Evolutionary conservation across 2,888 invertebrate genomes (phyloP).

Genomic region (Helicoverpa assulta): DNA sequence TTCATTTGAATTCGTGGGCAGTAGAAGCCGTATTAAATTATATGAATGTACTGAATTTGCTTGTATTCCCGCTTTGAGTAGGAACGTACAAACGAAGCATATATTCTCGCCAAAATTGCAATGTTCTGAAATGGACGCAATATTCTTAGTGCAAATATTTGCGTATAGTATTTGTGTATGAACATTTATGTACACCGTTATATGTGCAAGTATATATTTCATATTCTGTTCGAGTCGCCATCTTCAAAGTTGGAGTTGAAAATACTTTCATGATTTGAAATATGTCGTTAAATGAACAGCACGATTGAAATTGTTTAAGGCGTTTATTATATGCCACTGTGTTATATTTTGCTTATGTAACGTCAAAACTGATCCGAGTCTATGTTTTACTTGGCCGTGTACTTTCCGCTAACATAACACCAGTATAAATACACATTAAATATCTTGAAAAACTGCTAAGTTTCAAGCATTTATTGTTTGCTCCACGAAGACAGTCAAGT

Average conservation of each 20-base stretch:
- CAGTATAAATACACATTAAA: too few relatives aligned
- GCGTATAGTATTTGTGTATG: conserved; percentile 15
- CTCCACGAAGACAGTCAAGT: too few relatives aligned
- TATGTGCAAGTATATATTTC: conserved; percentile 21
- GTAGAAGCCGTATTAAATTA: conserved; percentile 16
- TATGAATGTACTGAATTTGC: background rate
- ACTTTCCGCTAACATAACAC: too few relatives aligned
- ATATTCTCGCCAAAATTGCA: conserved; percentile 42
- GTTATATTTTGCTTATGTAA: too few relatives aligned
- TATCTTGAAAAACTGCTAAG: too few relatives aligned
- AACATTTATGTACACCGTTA: conserved; percentile 2
- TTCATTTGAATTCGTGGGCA: conserved; percentile 25
- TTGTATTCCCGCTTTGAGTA: conserved; percentile 17
- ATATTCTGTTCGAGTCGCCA: conserved; percentile 5
- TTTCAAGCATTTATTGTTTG: too few relatives aligned
- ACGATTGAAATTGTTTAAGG: too few relatives aligned
- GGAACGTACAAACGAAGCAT: conserved; percentile 24
- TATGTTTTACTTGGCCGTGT: too few relatives aligned
- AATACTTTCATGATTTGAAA: background rate
- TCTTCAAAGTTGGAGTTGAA: background rate
- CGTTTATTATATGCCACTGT: too few relatives aligned
- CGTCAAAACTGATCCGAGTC: too few relatives aligned
- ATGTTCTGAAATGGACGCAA: conserved; percentile 25
- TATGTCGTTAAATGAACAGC: too few relatives aligned
- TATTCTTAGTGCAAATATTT: conserved; percentile 19